A percentile compares a stretch with the other conserved stretches of the same genome.
These are phyloP conservation scores for Zaprionus taronus DNA, from an alignment of 1,140 invertebrate species.

Conservation along the genomic window DNA sequence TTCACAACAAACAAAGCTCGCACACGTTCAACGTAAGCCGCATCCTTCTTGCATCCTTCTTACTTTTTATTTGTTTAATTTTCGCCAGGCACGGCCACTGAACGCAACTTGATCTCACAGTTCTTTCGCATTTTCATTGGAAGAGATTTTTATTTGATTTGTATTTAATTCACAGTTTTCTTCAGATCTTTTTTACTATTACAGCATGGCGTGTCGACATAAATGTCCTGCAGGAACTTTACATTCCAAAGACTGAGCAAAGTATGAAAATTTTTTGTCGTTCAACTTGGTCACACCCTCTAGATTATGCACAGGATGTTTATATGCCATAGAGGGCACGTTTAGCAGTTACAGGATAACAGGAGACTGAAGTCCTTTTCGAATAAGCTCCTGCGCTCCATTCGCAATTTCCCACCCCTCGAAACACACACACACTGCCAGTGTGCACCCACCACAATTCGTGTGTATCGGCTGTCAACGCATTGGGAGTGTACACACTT, in stretches of 20 bases:
- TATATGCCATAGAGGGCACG: constrained; percentile 46
- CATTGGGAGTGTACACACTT: constrained; percentile 20
- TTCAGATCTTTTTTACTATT: constrained; percentile 45
- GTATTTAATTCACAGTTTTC: constrained; percentile 13
- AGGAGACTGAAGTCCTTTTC: constrained; percentile 48
- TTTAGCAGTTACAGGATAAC: constrained; percentile 63
- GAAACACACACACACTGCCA: constrained; percentile 12
- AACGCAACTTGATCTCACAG: constrained; percentile 36
- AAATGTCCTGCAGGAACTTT: constrained; percentile 74
- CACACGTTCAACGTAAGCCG: constrained; percentile 34
- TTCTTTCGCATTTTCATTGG: constrained; percentile 32
- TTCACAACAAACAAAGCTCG: constrained; percentile 76
- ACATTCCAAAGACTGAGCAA: constrained; percentile 84
- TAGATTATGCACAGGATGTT: constrained; percentile 68
- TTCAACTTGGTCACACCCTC: constrained; percentile 84
- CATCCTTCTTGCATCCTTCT: constrained; percentile 46
- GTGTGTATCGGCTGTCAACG: background rate
- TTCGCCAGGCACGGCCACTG: constrained; percentile 18
- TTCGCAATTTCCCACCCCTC: constrained; percentile 47
- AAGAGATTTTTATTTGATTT: constrained; percentile 5
- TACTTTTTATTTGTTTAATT: constrained; percentile 59
- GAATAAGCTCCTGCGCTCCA: constrained; percentile 23
- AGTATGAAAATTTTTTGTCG: constrained; percentile 83
- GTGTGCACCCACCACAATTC: constrained; percentile 18
- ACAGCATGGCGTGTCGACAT: constrained; percentile 45